Evolutionary conservation across 2,113 vertebrate genomes (phyloP), one percentile per base, ranked within the genome.

Genomic region (Pygathrix nemaeus): DNA sequence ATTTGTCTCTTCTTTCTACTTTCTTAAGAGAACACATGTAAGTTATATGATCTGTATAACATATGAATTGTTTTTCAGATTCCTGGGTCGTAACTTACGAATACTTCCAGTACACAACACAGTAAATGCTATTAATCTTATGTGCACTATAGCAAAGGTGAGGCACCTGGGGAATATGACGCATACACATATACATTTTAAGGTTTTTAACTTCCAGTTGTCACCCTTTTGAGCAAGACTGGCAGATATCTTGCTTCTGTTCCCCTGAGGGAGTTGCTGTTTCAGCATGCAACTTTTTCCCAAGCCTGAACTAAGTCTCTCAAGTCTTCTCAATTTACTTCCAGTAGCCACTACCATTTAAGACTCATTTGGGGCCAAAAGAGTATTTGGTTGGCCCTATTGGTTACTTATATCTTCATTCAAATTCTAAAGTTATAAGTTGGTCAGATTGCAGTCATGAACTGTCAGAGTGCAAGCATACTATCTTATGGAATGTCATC

Each of bases 111-210:
- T 99, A 86, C 99, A 99, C 96, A 99, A 99, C 97, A 97, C 97
- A 96, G 96, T 95, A 70, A 99, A 99, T 92, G 98, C 98, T 20
- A 96, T 99, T 84, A 99, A 99, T 97, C 99, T 99, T 94, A 99
- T 99, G 99, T 97, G 99, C 87, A 99, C 99, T 23, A 98, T 99
- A 94, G 99, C 99, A 72, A 99, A 99, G 99, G 99, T 99, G 98
- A 99, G 98, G 79, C 25, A 81, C 12, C 7, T 43, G 52, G 75
- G 30, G 70, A 76, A 82, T 85, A 86, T 84, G 30, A 64, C 32
- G 35, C 20, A 78, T 48, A 78, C 16, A 35, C 50, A 93, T 13
- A 93, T 6, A 83, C 16, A 43, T 50, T 30, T 50, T 79, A 66
- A 68, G 18, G 57, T 40, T 76, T 72, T 73, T 90, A 6, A 91